phyloP scores from a whole-genome alignment of 2,888 invertebrate genomes.

The Pristionchus entomophagus region DNA sequence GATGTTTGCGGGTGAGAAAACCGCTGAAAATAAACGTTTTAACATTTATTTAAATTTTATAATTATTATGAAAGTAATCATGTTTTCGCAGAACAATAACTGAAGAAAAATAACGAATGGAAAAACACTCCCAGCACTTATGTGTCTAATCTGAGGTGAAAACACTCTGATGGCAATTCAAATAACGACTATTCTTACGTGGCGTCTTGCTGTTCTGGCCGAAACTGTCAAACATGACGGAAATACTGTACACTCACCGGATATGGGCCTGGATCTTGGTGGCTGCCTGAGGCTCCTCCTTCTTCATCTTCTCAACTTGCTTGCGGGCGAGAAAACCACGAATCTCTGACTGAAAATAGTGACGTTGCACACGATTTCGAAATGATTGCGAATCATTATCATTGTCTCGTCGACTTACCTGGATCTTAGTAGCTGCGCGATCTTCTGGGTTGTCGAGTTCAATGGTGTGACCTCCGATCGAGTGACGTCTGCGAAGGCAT shows the following conservation, averaged over 20 bases:
- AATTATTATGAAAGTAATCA: background rate
- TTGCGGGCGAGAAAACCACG: conserved; percentile 73
- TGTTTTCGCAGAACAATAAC: background rate
- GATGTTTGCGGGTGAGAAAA: conserved; percentile 72
- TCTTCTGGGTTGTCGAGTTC: conserved; percentile 71
- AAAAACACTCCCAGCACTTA: background rate
- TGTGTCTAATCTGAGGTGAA: no score
- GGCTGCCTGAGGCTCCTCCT: conserved; percentile 90
- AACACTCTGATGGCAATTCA: no score
- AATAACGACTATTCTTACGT: no score
- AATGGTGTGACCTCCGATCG: conserved; percentile 71
- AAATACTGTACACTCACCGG: conserved; percentile 81
- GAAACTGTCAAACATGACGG: no score
- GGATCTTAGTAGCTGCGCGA: conserved; percentile 73
- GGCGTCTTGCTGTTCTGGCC: no score
- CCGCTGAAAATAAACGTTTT: conserved; percentile 61
- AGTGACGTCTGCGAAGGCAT: conserved; percentile 66
- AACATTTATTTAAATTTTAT: no score
- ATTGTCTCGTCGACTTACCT: no score
- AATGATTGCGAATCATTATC: no score
- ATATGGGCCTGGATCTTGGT: conserved; percentile 93
- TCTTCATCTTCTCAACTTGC: conserved; percentile 81
- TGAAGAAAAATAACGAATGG: background rate
- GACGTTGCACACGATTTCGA: no score
- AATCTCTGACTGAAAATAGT: conserved; percentile 66